phyloP scores from a whole-genome alignment of 2,113 vertebrate species.

The Datnioides undecimradiatus region DNA sequence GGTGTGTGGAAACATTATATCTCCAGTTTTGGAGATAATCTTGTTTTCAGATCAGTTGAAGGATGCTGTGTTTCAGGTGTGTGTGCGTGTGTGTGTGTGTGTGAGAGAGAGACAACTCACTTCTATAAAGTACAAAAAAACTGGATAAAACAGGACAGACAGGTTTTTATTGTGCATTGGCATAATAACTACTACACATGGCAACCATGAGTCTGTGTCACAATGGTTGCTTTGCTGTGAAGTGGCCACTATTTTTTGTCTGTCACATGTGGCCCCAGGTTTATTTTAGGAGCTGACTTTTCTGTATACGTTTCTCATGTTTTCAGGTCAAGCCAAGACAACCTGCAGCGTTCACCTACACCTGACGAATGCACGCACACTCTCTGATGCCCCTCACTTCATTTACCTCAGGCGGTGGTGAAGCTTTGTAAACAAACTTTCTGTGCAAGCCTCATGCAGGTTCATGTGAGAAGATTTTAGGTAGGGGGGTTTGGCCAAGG shows the following conservation, averaged over 20 bases:
- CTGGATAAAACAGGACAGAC: not conserved
- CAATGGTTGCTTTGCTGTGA: not conserved
- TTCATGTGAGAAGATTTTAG: conserved; percentile 2
- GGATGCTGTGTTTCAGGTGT: not conserved
- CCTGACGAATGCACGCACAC: not conserved
- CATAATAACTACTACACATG: not conserved
- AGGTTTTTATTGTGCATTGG: not conserved
- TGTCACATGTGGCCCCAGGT: not conserved
- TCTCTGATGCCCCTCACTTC: not conserved
- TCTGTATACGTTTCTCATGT: not conserved
- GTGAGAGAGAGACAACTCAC: not conserved
- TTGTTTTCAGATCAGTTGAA: not conserved
- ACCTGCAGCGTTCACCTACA: not conserved
- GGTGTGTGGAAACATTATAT: not conserved
- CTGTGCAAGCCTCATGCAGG: not conserved
- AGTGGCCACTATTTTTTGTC: conserved; percentile 3
- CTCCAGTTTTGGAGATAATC: not conserved
- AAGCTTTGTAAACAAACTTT: conserved; percentile 22
- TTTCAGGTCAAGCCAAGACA: conserved; percentile 1
- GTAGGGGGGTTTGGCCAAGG: too few species aligned
- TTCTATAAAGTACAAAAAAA: not conserved
- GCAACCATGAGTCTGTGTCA: not conserved
- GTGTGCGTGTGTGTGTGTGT: not conserved
- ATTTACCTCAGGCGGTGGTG: not conserved
- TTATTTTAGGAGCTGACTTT: not conserved